These are phyloP conservation scores for Ceratina calcarata DNA, from an alignment of 1,140 invertebrate genomes.

Conservation along the genomic window DNA sequence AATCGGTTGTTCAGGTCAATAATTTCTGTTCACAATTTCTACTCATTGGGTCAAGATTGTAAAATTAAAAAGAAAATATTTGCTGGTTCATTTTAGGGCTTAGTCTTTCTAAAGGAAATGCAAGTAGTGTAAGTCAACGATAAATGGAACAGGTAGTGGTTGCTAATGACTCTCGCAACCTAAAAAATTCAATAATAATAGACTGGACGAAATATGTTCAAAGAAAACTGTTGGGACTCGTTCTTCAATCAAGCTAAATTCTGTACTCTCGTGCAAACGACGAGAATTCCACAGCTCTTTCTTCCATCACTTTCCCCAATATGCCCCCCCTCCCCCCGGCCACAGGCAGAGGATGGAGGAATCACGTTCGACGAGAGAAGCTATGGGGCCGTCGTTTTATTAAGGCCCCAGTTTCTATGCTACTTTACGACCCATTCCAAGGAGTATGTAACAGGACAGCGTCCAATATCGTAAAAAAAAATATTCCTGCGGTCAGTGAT, in stretches of 20 bases:
- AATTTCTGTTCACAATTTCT: too few relatives aligned
- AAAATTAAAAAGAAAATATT: too few relatives aligned
- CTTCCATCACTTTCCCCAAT: constrained; percentile 50
- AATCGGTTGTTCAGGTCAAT: too few relatives aligned
- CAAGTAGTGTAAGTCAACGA: too few relatives aligned
- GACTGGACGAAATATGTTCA: too few relatives aligned
- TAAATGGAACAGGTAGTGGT: too few relatives aligned
- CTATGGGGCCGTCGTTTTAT: constrained; percentile 50
- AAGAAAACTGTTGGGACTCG: constrained; percentile 46
- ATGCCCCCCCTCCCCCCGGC: constrained; percentile 8
- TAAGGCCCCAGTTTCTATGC: constrained; percentile 50
- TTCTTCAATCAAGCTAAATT: constrained; percentile 29
- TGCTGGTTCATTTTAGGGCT: too few relatives aligned
- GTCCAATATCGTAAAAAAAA: constrained; percentile 51
- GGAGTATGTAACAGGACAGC: constrained; percentile 32
- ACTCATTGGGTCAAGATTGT: too few relatives aligned
- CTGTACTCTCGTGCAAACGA: constrained; percentile 25
- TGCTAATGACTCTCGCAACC: too few relatives aligned
- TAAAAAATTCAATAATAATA: too few relatives aligned
- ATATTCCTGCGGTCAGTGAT: constrained; percentile 51
- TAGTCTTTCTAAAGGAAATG: too few relatives aligned
- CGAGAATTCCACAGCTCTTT: constrained; percentile 25
- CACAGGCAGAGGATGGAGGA: constrained; percentile 18
- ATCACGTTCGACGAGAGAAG: constrained; percentile 54
- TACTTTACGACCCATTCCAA: constrained; percentile 44